A percentile compares a stretch with the other conserved stretches of the same genome.
Evolutionary conservation across 23 tunicate genomes (phyloP).

Genomic region (Oikopleura vanhoeffeni): DNA sequence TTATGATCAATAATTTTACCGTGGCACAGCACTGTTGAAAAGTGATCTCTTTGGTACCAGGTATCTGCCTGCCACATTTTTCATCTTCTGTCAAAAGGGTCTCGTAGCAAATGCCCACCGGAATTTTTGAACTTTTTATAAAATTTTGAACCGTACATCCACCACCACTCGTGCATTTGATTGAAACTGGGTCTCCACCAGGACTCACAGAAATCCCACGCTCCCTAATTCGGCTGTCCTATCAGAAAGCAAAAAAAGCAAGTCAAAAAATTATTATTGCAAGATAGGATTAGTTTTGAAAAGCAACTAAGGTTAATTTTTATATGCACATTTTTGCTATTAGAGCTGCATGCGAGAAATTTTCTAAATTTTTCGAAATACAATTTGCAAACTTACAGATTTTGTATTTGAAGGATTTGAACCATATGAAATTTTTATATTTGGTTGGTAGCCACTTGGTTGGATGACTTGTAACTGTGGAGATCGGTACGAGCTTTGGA

Average conservation of each 20-base stretch:
- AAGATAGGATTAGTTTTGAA: background rate
- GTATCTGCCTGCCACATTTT: background rate
- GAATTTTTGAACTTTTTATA: background rate
- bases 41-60: background rate
- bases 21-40: slow-evolving; percentile 9
- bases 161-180: background rate
- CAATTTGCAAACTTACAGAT: background rate
- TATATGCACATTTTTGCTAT: background rate
- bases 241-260: background rate
- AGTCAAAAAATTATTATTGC: background rate
- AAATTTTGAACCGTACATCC: background rate
- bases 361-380: too few relatives aligned
- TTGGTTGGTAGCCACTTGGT: background rate
- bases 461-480: background rate
- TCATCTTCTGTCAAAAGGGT: background rate
- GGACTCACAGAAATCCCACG: background rate
- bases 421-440: background rate
- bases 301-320: background rate
- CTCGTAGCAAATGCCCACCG: slow-evolving; percentile 1
- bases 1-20: background rate
- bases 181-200: background rate
- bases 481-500: background rate
- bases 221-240: background rate
- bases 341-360: too few relatives aligned
- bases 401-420: background rate